These are phyloP conservation scores for Ladona fulva DNA, from an alignment of 1,140 invertebrate genomes.

Conservation along the genomic window DNA sequence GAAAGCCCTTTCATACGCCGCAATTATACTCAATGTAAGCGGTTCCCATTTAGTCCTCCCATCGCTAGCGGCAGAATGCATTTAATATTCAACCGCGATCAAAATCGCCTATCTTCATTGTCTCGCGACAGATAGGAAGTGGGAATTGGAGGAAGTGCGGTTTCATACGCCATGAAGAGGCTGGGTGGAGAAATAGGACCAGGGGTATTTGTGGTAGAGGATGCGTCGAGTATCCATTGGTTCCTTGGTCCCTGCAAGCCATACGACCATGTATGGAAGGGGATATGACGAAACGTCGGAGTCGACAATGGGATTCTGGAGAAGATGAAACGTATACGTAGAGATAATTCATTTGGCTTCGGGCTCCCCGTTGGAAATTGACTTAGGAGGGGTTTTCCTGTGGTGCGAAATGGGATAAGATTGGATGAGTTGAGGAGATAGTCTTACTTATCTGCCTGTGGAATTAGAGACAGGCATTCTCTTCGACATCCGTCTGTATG, in stretches of 20 bases:
- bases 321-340: neutral
- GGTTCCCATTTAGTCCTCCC: too few species aligned
- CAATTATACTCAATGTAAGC: too few species aligned
- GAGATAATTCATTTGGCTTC: neutral
- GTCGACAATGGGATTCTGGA: neutral
- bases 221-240: neutral
- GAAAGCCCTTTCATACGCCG: too few species aligned
- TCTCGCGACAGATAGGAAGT: too few species aligned
- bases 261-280: neutral
- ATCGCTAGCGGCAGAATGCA: too few species aligned
- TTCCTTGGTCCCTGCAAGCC: neutral
- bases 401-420: neutral
- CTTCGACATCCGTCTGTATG: too few species aligned
- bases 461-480: too few species aligned
- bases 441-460: too few species aligned
- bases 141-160: too few species aligned
- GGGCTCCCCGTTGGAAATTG: neutral
- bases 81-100: too few species aligned
- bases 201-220: neutral
- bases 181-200: neutral
- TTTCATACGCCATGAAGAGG: too few species aligned
- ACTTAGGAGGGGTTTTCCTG: neutral
- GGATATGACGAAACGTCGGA: neutral
- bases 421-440: neutral
- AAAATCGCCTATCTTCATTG: too few species aligned